Evolutionary conservation across 2,113 vertebrate genomes (phyloP).

Genomic region (Hemibagrus wyckioides): DNA sequence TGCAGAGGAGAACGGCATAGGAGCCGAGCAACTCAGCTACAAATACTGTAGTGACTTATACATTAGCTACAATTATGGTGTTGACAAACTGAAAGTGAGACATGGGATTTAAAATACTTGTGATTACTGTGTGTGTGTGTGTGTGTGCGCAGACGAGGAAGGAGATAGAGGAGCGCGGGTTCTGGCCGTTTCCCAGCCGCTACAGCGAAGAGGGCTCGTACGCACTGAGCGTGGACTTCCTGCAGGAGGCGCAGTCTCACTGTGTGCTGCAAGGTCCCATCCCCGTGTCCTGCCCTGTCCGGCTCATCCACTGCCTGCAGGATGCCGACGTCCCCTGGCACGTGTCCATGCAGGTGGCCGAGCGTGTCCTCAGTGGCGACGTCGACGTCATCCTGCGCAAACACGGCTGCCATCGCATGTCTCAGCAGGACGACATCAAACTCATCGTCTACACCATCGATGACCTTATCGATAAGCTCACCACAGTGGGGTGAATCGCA

Average conservation of each 20-base stretch:
- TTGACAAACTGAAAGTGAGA: not conserved
- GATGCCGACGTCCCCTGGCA: constrained; percentile 81
- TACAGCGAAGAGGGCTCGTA: constrained; percentile 74
- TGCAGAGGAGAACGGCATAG: not conserved
- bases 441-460: constrained; percentile 84
- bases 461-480: constrained; percentile 84
- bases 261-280: constrained; percentile 80
- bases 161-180: constrained; percentile 78
- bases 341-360: constrained; percentile 79
- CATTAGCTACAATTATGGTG: not conserved
- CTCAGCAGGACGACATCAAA: constrained; percentile 79
- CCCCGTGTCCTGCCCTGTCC: constrained; percentile 77
- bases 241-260: constrained; percentile 82
- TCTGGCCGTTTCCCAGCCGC: constrained; percentile 75
- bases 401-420: constrained; percentile 78
- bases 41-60: not conserved
- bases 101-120: not conserved
- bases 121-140: not conserved
- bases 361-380: constrained; percentile 75
- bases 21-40: not conserved
- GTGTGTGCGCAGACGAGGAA: constrained; percentile 67
- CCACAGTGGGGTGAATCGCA: constrained; percentile 59
- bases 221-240: constrained; percentile 69
- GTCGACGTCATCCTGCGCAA: constrained; percentile 84
- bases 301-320: constrained; percentile 81